Conservation (phyloP, 2,797 vertebrate species). For the Syncerus caffer region DNA sequence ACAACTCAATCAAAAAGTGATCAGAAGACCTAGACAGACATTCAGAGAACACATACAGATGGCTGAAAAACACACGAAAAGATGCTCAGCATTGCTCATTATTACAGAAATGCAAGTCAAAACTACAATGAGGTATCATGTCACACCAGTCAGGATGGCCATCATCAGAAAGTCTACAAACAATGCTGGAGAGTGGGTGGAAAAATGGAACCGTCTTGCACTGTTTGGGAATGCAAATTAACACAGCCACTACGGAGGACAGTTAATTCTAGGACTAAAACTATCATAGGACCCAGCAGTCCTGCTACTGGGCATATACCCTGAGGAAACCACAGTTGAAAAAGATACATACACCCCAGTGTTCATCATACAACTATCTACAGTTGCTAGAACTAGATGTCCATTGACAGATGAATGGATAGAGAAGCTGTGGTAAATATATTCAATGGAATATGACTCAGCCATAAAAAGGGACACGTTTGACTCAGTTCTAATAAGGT, state of each 20-base stretch:
- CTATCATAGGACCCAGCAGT: background rate
- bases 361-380: background rate
- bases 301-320: background rate
- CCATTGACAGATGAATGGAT: background rate
- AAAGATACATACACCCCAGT: accelerated
- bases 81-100: background rate
- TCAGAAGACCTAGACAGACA: background rate
- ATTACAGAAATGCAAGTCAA: background rate
- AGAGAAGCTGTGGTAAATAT: background rate
- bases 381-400: background rate
- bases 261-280: background rate
- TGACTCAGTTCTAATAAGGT: background rate
- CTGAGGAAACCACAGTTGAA: background rate
- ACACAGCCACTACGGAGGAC: background rate
- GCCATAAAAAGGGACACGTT: background rate
- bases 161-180: background rate
- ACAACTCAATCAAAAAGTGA: background rate
- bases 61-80: background rate
- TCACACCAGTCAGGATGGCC: background rate
- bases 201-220: background rate
- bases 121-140: accelerated
- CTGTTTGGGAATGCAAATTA: background rate
- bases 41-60: background rate
- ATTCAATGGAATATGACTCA: background rate
- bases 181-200: background rate